Conservation (phyloP, 1,140 invertebrate species). For the Acromyrmex echinatior region DNA sequence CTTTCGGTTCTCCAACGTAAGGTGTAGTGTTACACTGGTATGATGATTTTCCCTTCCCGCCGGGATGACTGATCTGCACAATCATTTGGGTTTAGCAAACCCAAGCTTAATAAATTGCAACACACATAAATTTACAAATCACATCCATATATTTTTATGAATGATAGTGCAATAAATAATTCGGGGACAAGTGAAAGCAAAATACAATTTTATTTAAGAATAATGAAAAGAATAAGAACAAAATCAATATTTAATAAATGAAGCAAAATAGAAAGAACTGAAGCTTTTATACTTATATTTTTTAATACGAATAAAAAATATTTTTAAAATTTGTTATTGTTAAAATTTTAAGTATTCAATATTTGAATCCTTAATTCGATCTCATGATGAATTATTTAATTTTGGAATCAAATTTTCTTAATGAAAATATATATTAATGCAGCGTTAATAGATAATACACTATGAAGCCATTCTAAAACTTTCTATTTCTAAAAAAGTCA, state of each 20-base stretch:
- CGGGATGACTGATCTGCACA: not conserved
- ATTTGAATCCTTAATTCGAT: not conserved
- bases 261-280: not conserved
- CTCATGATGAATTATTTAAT: not conserved
- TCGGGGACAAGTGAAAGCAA: not conserved
- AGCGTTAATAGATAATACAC: not conserved
- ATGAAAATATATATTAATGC: not conserved
- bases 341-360: not conserved
- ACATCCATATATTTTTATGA: not conserved
- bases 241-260: not conserved
- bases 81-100: not conserved
- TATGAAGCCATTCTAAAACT: no score
- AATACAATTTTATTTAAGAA: not conserved
- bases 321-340: not conserved
- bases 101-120: not conserved
- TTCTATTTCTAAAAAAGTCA: not conserved
- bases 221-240: not conserved
- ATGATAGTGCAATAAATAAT: not conserved
- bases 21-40: slow-evolving; percentile 13
- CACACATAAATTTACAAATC: not conserved
- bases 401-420: not conserved
- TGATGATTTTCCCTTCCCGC: not conserved
- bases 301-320: not conserved
- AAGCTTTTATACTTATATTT: not conserved
- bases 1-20: not conserved